Base-by-base conservation (phyloP, 2,797 vertebrate species). In the Notoglanidium macrostoma region DNA sequence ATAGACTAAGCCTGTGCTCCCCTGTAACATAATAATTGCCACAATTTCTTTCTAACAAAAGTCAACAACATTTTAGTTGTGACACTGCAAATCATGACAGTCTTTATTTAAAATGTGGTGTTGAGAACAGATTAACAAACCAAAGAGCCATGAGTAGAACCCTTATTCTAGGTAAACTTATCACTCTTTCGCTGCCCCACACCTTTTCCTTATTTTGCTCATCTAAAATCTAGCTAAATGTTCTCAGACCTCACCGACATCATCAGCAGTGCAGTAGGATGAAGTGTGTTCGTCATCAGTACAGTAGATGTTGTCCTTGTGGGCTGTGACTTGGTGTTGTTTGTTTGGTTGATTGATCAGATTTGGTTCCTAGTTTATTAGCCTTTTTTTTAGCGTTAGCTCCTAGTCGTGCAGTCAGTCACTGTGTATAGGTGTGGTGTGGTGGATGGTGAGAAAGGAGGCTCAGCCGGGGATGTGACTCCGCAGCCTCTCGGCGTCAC, bases 261-360 rank as follows among this genome's bases (percentile, higher is more conserved):
- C 91, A 94, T 95, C 94, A 93, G 93, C 94, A 93, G 94, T 95
- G 88, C 44, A 94, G 92, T 95, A 95, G 94, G 92, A 90, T 93
- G 93, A 94, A 94, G 87, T 94, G 91, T 94, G 94, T 93, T 93
- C 88, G 93, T 94, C 92, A 94, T 94, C 95, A 94, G 93, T 95
- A 93, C 94, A 95, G 94, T 90, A 63, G 88, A 92, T 94, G 93
- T 96, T 90, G 93, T 92, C 90, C 91, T 92, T 95, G 93, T 93
- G 94, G 88, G 93, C 81, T 91, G 89, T 94, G 91, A 94, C 89
- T 95, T 74, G 89, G 89, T 95, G 92, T 95, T 87, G 92, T 95
- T 29, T 73, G 93, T 92, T 90, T 87, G 88, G 89, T 85, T 21
- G 78, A 91, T 91, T 86, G 88, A 91, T 87, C 72, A 9, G 29